Evolutionary conservation across 1,140 invertebrate genomes (phyloP), one percentile per base, ranked within the genome.

Genomic region (Chlorops oryzae): DNA sequence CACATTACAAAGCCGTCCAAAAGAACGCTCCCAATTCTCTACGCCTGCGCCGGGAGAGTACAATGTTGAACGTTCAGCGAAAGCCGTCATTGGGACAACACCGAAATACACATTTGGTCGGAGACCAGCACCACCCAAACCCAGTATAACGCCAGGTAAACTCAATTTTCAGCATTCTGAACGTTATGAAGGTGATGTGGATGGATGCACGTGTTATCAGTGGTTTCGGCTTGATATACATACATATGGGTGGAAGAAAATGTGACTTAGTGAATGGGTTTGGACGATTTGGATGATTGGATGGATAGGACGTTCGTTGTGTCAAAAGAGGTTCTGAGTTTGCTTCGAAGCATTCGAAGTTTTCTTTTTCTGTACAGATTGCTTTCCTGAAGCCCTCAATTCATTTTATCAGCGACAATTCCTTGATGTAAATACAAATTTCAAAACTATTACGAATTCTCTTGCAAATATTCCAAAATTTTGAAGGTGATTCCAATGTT

Each of bases 41-140:
- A 91, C 89, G 15, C 93, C 93, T 1, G 85, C 89, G 57, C 81
- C 92, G 42, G 79, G 91, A 47, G 80, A 89, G 74, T 83, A 95
- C 75, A 80, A 88, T 75, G 85, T 89, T 0, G 82, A 87, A 59
- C 84, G 83, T 50, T 80, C 81, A 2, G 80, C 80, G 35, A 80
- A 81, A 60, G 78, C 79, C 0, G 78, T 84, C 3, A 75, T 82
- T 51, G 81, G 83, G 54, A 77, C 79, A 52, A 79, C 83, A 3
- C 84, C 84, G 25, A 82, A 82, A 50, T 86, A 82, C 59, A 84
- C 84, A 2, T 81, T 74, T 46, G 65, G 66, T 41, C 59, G 59
- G 47, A 65, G 57, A 45, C 69, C 70, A 12, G 54, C 59, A 7
- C 34, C 42, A 17, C 59, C 68, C 22, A 72, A 75, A 32, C 56